A percentile compares a stretch with the other conserved stretches of the same genome.
Evolutionary conservation across 2,113 vertebrate species (phyloP).

Genomic region (Chionis minor): DNA sequence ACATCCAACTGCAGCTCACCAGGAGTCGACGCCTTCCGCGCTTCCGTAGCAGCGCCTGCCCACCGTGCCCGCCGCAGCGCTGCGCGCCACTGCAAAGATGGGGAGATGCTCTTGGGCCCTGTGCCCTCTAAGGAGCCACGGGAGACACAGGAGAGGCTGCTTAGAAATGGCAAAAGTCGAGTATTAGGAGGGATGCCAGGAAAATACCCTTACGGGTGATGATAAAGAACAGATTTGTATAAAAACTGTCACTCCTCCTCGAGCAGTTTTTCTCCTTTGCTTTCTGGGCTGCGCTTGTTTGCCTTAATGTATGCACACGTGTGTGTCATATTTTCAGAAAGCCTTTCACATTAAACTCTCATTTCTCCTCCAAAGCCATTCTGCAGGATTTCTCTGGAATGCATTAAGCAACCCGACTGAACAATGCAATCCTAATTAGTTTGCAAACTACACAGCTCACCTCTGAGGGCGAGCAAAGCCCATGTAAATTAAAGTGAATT

Average conservation of each 20-base stretch:
- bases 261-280: not conserved
- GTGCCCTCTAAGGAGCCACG: rapidly evolving
- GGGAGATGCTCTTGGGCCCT: not conserved
- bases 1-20: conserved; percentile 43
- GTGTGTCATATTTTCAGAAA: not conserved
- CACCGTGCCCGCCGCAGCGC: rapidly evolving
- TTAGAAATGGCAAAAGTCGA: not conserved
- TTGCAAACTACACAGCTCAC: not conserved
- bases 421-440: not conserved
- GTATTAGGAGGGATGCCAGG: not conserved
- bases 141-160: not conserved
- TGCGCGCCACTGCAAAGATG: rapidly evolving
- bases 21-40: conserved; percentile 11
- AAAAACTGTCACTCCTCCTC: not conserved
- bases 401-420: not conserved
- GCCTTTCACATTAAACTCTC: not conserved
- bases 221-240: not conserved
- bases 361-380: not conserved
- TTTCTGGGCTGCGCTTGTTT: not conserved
- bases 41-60: conserved; percentile 13
- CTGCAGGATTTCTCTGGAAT: not conserved
- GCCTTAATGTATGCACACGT: not conserved
- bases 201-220: not conserved
- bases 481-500: not conserved
- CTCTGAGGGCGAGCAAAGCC: not conserved